Evolutionary conservation across 53 echinoderm and acorn worm genomes (phyloP).

Genomic region (Actinopyga echinites): DNA sequence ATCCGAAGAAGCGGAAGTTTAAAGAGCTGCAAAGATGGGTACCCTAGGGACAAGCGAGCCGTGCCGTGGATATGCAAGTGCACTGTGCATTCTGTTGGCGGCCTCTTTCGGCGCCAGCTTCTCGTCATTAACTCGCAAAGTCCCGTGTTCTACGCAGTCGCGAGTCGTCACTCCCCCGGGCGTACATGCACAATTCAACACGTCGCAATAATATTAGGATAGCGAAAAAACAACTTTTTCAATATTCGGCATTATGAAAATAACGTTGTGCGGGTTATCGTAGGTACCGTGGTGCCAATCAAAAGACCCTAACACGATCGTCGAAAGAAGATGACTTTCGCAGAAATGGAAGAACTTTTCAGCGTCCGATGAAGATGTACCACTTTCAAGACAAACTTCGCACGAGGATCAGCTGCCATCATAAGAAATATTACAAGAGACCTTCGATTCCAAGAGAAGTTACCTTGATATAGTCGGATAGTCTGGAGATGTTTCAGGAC

Average conservation of each 20-base stretch:
- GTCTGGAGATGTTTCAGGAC: no score
- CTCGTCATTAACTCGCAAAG: slow-evolving; percentile 28
- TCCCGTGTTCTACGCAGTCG: slow-evolving; percentile 22
- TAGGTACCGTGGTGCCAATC: no score
- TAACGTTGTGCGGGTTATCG: no score
- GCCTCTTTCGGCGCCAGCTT: slow-evolving; percentile 40
- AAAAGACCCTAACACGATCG: no score
- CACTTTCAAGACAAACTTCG: no score
- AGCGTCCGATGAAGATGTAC: no score
- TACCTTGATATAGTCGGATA: no score
- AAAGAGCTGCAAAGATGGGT: slow-evolving; percentile 28
- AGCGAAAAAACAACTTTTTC: background rate
- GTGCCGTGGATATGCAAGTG: slow-evolving; percentile 34
- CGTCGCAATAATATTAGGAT: slow-evolving; percentile 36
- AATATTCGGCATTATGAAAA: background rate
- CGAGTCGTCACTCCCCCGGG: slow-evolving; percentile 33
- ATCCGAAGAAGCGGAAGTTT: slow-evolving; percentile 25
- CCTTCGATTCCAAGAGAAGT: no score
- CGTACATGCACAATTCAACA: slow-evolving; percentile 26
- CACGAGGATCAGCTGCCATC: no score
- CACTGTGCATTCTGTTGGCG: slow-evolving; percentile 19
- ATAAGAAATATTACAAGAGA: no score
- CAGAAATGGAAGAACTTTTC: no score
- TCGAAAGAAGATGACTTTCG: no score
- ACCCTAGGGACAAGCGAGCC: slow-evolving; percentile 36